Percentiles rank a stretch among this genome's conserved stretches.
These are phyloP conservation scores for Tachypleus tridentatus DNA, from an alignment of 1,140 invertebrate genomes.

Conservation along the genomic window DNA sequence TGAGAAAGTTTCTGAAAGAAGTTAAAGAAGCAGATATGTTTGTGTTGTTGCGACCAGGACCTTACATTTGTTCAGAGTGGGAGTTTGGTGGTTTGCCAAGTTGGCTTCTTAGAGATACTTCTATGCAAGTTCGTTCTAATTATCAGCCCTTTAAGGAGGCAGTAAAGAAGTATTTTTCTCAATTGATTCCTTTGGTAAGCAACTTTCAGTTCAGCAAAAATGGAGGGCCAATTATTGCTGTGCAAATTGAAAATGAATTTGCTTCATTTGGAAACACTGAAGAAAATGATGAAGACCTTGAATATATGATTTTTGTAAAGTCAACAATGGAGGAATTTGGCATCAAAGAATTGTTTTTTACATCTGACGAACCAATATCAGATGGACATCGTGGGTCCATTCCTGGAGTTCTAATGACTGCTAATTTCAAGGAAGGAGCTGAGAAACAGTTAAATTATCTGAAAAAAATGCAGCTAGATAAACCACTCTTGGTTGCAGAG, in stretches of 20 bases:
- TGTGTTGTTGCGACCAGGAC: slow-evolving; percentile 38
- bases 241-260: slow-evolving; percentile 28
- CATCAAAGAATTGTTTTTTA: slow-evolving; percentile 12
- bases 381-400: background rate
- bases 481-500: slow-evolving; percentile 32
- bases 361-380: slow-evolving; percentile 6
- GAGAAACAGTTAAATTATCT: slow-evolving; percentile 15
- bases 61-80: slow-evolving; percentile 42
- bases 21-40: slow-evolving; percentile 36
- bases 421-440: slow-evolving; percentile 8
- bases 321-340: slow-evolving; percentile 1
- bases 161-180: slow-evolving; percentile 31
- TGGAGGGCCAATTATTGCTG: slow-evolving; percentile 36
- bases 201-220: slow-evolving; percentile 29
- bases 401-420: slow-evolving; percentile 6
- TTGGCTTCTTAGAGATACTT: slow-evolving; percentile 27
- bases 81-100: slow-evolving; percentile 38
- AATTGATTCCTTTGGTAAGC: slow-evolving; percentile 29
- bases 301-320: slow-evolving; percentile 3
- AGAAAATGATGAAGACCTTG: slow-evolving; percentile 1
- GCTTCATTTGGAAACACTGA: slow-evolving; percentile 9
- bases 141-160: slow-evolving; percentile 26
- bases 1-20: slow-evolving; percentile 33
- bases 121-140: slow-evolving; percentile 18
- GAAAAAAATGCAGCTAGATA: slow-evolving; percentile 23